phyloP scores from a whole-genome alignment of 1,140 invertebrate species.

The Lysiphlebus fabarum region DNA sequence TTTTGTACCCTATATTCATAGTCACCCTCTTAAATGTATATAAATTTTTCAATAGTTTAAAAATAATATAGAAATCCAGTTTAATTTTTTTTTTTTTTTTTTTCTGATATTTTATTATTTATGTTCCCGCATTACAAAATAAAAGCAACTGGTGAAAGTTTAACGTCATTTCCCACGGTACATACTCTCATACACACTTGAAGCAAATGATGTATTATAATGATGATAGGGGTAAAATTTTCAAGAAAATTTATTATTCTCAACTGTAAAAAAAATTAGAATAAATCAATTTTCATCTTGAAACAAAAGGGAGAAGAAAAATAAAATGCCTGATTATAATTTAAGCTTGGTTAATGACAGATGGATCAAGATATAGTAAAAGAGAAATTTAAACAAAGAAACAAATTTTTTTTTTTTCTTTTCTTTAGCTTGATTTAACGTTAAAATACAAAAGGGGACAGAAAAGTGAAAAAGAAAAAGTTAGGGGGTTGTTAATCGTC shows the following conservation, averaged over 20 bases:
- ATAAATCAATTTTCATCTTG: background rate
- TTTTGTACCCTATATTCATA: background rate
- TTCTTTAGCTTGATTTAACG: too few species aligned
- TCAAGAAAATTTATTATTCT: background rate
- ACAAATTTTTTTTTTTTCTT: too few species aligned
- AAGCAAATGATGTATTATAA: background rate
- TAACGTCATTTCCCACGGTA: constrained; percentile 51
- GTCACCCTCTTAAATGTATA: background rate
- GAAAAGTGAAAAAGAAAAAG: constrained; percentile 13
- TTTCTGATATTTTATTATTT: background rate
- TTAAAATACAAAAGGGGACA: too few species aligned
- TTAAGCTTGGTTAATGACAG: too few species aligned
- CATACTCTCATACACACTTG: constrained; percentile 11
- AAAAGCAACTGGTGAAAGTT: constrained; percentile 40
- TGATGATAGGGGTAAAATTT: constrained; percentile 6
- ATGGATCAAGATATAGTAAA: too few species aligned
- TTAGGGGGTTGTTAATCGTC: constrained; percentile 24
- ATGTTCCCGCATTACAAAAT: constrained; percentile 27
- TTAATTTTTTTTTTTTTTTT: background rate
- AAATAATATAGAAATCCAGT: background rate
- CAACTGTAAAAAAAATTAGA: too few species aligned
- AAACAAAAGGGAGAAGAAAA: constrained; percentile 11
- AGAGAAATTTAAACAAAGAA: too few species aligned
- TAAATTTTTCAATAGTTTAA: background rate
- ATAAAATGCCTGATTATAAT: background rate